Percentiles rank a stretch among this genome's conserved stretches.
Conservation (phyloP, 1,140 invertebrate species). For the Nephila pilipes region DNA sequence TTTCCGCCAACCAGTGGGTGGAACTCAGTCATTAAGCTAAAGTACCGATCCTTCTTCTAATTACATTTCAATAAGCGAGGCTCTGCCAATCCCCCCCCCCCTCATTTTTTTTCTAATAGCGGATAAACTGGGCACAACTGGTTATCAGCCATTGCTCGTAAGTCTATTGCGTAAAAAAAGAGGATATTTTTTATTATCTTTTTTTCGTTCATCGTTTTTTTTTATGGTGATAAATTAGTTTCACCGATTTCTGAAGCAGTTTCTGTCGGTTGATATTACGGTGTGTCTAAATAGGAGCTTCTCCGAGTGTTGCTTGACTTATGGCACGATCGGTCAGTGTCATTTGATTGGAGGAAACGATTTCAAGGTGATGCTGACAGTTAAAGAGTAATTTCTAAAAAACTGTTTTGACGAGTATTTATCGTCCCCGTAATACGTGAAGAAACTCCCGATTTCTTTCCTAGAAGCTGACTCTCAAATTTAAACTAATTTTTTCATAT, state of each 20-base stretch:
- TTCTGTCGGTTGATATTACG: neutral
- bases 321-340: neutral
- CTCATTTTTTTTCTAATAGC: too few relatives aligned
- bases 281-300: neutral
- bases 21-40: slow-evolving; percentile 38
- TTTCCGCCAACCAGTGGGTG: neutral
- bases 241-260: neutral
- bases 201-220: neutral
- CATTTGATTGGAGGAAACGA: neutral
- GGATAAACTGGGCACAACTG: slow-evolving; percentile 1
- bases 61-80: slow-evolving; percentile 11
- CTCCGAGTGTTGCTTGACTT: neutral
- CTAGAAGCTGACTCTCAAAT: too few relatives aligned
- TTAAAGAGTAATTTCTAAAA: too few relatives aligned
- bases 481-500: too few relatives aligned
- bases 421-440: too few relatives aligned
- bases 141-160: neutral
- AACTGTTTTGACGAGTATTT: too few relatives aligned
- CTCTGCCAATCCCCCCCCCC: neutral
- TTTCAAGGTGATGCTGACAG: neutral
- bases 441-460: too few relatives aligned
- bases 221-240: neutral
- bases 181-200: neutral
- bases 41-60: slow-evolving; percentile 34
- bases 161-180: neutral